A percentile compares a stretch with the other conserved stretches of the same genome.
phyloP scores from a whole-genome alignment of 2,113 vertebrate species.

The Toxotes jaculatrix region DNA sequence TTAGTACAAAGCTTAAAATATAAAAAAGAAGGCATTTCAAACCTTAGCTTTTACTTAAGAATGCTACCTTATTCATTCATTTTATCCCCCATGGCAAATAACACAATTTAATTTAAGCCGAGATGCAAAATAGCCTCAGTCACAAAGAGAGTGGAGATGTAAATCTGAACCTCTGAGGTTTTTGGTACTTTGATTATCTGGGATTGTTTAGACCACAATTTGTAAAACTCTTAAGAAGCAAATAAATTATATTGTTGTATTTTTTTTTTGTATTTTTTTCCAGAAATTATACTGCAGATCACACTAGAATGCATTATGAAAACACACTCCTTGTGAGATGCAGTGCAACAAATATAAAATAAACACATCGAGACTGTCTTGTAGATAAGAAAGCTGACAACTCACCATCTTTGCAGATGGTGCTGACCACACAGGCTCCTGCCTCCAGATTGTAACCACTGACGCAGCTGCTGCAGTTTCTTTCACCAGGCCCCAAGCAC shows the following conservation, averaged over 20 bases:
- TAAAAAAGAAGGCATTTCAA: constrained; percentile 10
- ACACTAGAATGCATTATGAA: neutral
- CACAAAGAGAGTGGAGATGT: neutral
- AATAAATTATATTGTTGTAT: neutral
- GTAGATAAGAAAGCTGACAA: constrained; percentile 78
- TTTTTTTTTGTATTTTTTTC: neutral
- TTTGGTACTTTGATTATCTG: neutral
- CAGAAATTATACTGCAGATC: neutral
- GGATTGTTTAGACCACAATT: neutral
- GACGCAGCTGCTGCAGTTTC: constrained; percentile 94
- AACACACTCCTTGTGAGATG: neutral
- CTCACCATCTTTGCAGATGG: constrained; percentile 99
- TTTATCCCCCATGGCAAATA: neutral
- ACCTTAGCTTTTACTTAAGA: constrained; percentile 6
- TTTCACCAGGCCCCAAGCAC: constrained; percentile 92
- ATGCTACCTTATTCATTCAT: neutral
- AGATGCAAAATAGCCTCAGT: constrained; percentile 1
- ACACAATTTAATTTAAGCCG: constrained; percentile 12
- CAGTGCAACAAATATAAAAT: constrained; percentile 9
- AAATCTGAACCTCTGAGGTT: constrained; percentile 15
- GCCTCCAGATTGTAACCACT: constrained; percentile 94
- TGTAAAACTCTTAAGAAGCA: neutral
- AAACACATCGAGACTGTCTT: constrained; percentile 9
- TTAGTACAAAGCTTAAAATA: constrained; percentile 52
- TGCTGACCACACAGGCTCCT: constrained; percentile 92